Evolutionary conservation across 2,888 invertebrate genomes (phyloP), one percentile per base, ranked within the genome.

Genomic region (Teleogryllus oceanicus): DNA sequence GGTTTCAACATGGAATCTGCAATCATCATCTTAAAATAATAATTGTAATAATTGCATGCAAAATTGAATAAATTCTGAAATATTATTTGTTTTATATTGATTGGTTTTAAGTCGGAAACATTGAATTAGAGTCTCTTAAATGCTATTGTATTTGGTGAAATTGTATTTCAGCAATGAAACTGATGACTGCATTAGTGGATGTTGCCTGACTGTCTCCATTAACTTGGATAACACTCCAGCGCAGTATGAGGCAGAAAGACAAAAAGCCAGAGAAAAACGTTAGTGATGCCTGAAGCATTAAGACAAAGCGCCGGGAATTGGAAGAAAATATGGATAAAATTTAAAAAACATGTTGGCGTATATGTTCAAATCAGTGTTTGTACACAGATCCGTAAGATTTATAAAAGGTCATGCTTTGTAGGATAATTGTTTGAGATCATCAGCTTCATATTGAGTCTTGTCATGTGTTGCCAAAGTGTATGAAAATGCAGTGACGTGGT

Each of bases 301-400:
- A 93, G 87, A 92, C 94, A 24, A 97, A 98, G 88, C 89, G 97
- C 21, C 96, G 97, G 85, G 99, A 99, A 89, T 89, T 99, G 12
- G 98, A 99, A 87, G 98, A 99, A 86, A 98, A 99, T 86, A 98
- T 98, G 94, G 98, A 99, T 86, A 99, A 99, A 89, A 98, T 99
- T 83, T n/a, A n/a, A 96, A 98, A 86, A 98, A 98, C 87, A 99
- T 99, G 98, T 90, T 99, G 77, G 98, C 97, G 0, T 99, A 99
- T 87, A 97, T 99, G 93, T 99, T 99, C 88, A 99, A 99, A 88
- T 98, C 98, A 3, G 99, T 99, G 12, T 99, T 99, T 86, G 99
- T 99, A 76, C 99, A 99, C 88, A 91, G 98, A 85, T 98, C 92
- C 94, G 92, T 92, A 83, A 83, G 82, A 76, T 75, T 24, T 18